Evolutionary conservation across 2,113 vertebrate species (phyloP), one percentile per base, ranked within the genome.

Genomic region (Peromyscus californicus): DNA sequence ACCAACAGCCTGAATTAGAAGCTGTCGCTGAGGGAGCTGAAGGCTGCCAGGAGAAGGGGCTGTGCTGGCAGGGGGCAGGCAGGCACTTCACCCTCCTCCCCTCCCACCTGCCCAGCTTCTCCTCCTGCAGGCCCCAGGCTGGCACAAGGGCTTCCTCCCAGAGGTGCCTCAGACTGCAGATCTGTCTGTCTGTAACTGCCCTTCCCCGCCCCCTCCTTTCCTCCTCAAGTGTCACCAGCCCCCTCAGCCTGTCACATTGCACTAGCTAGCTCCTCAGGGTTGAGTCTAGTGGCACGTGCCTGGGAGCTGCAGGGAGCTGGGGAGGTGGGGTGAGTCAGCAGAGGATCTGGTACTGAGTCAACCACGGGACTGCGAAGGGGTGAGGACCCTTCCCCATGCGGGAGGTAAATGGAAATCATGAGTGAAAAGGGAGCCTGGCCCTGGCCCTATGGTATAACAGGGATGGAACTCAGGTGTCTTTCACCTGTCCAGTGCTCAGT

Each of bases 1-100:
- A 94, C 96, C 95, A 59, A 67, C 82, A 97, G 97, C 97, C 96
- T 6, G 96, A 98, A 97, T 98, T 98, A 98, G 98, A 98, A 98
- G 96, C 98, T 98, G 97, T 98, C 97, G 94, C 93, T 96, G 87
- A 76, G 95, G 87, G 95, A 98, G 97, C 96, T 85, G 95, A 94
- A 95, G 93, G 94, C 97, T 98, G 98, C 97, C 96, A 95, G 91
- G 96, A 96, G 95, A 92, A 19, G 90, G 89, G 97, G 88, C 89
- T 19, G 69, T 57, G 93, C 90, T 96, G 97, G 94, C 93, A 96
- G 96, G 94, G 96, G 93, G 96, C 96, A 98, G 94, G 92, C 93
- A 96, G 90, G 84, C 93, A 1, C 51, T 15, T 36, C 59, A 33
- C 84, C 33, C 72, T n/a, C 95, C 61, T 33, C 31, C 61, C 78